A percentile compares a stretch with the other conserved stretches of the same genome.
Conservation (phyloP, 2,113 vertebrate species). For the Sphyrna mokarran region DNA sequence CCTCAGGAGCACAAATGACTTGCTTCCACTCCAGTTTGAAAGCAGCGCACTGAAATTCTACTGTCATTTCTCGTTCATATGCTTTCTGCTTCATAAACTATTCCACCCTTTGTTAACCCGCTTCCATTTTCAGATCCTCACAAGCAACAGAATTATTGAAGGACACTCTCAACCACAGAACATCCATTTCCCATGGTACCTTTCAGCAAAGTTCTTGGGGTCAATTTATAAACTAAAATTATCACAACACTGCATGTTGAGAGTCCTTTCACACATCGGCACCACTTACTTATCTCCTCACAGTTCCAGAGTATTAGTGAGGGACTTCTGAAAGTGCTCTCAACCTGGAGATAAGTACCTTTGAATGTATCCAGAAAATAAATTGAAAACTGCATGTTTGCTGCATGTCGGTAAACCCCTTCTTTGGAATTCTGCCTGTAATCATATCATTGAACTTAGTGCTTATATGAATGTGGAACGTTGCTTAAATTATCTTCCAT, state of each 20-base stretch:
- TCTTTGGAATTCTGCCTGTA: neutral
- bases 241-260: neutral
- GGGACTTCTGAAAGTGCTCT: neutral
- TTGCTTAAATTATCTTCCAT: neutral
- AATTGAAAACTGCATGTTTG: neutral
- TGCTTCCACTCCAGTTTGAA: too few species aligned
- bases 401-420: neutral
- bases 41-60: neutral
- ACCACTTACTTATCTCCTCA: constrained; percentile 1
- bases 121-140: constrained; percentile 1
- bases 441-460: neutral
- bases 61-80: neutral
- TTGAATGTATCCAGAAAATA: constrained; percentile 9
- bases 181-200: constrained; percentile 6
- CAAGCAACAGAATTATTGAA: neutral
- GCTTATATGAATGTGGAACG: neutral
- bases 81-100: neutral
- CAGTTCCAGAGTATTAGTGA: neutral
- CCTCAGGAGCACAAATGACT: too few species aligned
- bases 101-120: neutral
- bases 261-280: neutral
- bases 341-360: neutral
- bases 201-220: constrained; percentile 20
- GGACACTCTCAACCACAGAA: neutral
- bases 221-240: constrained; percentile 30